phyloP scores from a whole-genome alignment of 1,140 invertebrate genomes.

The Drosophila sturtevanti region DNA sequence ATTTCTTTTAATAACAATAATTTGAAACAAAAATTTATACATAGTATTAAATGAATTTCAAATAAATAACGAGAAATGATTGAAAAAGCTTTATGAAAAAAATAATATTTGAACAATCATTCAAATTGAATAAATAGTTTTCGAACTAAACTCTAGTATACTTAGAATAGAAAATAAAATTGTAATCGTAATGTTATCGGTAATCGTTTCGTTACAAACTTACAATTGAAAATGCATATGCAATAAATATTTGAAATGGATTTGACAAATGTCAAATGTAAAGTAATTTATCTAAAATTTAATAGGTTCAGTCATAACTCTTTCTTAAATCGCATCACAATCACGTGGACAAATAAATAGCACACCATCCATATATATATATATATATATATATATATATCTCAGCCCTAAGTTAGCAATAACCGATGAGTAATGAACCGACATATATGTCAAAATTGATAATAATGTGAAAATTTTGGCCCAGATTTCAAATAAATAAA shows the following conservation, averaged over 20 bases:
- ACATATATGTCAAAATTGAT: conserved; percentile 59
- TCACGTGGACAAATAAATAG: conserved; percentile 14
- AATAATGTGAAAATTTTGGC: conserved; percentile 5
- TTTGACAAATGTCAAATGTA: too few relatives aligned
- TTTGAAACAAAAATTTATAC: not conserved
- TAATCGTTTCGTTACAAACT: too few relatives aligned
- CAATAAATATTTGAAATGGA: too few relatives aligned
- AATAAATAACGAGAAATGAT: too few relatives aligned
- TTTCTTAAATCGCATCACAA: not conserved
- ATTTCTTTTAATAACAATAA: not conserved
- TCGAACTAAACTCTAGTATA: too few relatives aligned
- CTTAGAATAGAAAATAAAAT: too few relatives aligned
- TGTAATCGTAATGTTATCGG: too few relatives aligned
- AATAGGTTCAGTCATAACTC: conserved; percentile 5
- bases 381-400: too few relatives aligned
- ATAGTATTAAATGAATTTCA: too few relatives aligned
- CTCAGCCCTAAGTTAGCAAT: conserved; percentile 6
- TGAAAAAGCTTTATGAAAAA: too few relatives aligned
- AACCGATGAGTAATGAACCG: conserved; percentile 50
- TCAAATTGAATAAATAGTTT: too few relatives aligned
- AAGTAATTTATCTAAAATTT: not conserved
- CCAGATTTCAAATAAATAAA: not conserved
- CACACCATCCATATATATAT: conserved; percentile 29
- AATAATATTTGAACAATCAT: too few relatives aligned
- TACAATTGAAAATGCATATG: not conserved